phyloP scores from a whole-genome alignment of 92 coral and sea anemone species.

The Anthopleura xanthogrammica region DNA sequence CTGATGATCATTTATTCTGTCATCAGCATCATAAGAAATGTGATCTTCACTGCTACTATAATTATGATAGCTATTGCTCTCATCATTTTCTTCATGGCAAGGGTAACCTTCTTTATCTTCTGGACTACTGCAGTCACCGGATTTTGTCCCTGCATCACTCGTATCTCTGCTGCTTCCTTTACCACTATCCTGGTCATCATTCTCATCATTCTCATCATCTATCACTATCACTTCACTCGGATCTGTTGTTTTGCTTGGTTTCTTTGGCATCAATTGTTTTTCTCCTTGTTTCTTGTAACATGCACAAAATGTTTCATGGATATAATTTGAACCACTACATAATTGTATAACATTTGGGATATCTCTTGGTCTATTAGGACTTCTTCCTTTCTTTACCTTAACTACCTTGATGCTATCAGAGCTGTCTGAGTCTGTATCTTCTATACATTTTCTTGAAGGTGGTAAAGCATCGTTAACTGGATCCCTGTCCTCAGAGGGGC shows the following conservation, averaged over 20 bases:
- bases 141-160: conserved; percentile 16
- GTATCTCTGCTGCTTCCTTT: conserved; percentile 23
- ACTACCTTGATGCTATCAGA: conserved; percentile 16
- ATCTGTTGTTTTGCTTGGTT: not conserved
- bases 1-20: not conserved
- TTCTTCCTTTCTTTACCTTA: conserved; percentile 12
- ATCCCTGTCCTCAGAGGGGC: not conserved
- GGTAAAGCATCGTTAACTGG: not conserved
- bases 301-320: conserved; percentile 8
- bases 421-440: conserved; percentile 35
- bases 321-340: conserved; percentile 17
- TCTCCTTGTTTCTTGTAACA: not conserved
- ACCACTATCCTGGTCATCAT: conserved; percentile 20
- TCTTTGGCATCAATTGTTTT: too few species aligned
- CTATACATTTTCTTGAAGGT: not conserved
- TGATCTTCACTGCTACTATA: not conserved
- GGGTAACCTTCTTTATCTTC: not conserved
- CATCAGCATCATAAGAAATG: not conserved
- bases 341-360: not conserved
- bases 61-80: not conserved
- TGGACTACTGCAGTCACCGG: conserved; percentile 1
- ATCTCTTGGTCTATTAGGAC: not conserved
- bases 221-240: conserved; percentile 12
- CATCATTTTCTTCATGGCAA: not conserved
- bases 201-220: conserved; percentile 34